phyloP scores from a whole-genome alignment of 2,113 vertebrate species.

The Etheostoma spectabile region DNA sequence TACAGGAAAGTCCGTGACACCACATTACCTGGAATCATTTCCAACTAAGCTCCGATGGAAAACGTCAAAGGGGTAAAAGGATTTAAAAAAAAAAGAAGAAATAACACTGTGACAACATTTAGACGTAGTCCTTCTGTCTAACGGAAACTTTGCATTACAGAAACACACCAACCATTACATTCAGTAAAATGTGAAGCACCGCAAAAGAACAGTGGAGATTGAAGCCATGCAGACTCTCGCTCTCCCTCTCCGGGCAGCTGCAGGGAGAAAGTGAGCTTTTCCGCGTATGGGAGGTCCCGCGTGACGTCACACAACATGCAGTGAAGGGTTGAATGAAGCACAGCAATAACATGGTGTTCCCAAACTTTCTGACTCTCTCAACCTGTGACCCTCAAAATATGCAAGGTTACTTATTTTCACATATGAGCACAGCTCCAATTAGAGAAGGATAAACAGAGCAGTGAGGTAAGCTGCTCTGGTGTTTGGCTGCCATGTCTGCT shows the following conservation, averaged over 20 bases:
- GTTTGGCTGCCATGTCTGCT: background rate
- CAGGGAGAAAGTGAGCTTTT: slow-evolving; percentile 51
- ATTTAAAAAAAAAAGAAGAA: slow-evolving; percentile 25
- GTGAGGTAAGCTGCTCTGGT: background rate
- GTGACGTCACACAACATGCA: slow-evolving; percentile 69
- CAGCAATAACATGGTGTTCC: slow-evolving; percentile 2
- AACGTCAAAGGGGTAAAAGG: slow-evolving; percentile 46
- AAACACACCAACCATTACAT: slow-evolving; percentile 24
- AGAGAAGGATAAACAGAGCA: too few species aligned
- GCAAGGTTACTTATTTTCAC: background rate
- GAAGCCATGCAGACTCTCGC: slow-evolving; percentile 51
- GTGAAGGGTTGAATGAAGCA: background rate
- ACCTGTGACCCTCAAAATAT: background rate
- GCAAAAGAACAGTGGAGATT: slow-evolving; percentile 26
- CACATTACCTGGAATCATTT: slow-evolving; percentile 81
- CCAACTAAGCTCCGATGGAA: slow-evolving; percentile 74
- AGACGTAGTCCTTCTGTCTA: slow-evolving; percentile 53
- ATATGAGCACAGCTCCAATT: background rate
- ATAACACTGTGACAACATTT: slow-evolving; percentile 23
- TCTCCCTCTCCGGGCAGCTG: slow-evolving; percentile 25
- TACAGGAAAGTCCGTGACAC: slow-evolving; percentile 63
- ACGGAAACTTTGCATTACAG: slow-evolving; percentile 18
- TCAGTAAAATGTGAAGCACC: slow-evolving; percentile 37
- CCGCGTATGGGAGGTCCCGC: slow-evolving; percentile 74
- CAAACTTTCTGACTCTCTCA: slow-evolving; percentile 27